Evolutionary conservation across 1,140 invertebrate genomes (phyloP), one percentile per base, ranked within the genome.

Genomic region (Cotesia vestalis): DNA sequence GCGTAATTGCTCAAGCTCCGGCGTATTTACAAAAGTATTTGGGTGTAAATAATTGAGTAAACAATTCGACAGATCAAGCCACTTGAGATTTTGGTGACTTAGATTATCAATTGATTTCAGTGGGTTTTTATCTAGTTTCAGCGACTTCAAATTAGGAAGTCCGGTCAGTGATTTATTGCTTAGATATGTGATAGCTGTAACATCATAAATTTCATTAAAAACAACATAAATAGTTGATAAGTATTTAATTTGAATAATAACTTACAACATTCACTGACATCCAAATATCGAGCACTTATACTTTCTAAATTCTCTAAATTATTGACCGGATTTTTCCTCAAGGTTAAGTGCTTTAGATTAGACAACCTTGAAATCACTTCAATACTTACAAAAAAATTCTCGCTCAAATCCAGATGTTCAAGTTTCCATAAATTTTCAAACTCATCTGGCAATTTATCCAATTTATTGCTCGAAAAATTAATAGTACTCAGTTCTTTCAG

Each of bases 11-110:
- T 81, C 76, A 27, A 86, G 74, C 60, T 76, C 77, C 34, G 84
- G 81, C 35, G 83, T 75, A 69, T 77, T 71, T 35, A 68, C 51
- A 53, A 86, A 83, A 5, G 81, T 79, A 63, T 82, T 73, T 14
- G 81, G 75, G 52, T 72, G 69, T 35, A 85, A 76, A 34, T 80
- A 78, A 73, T 81, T 81, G 40, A 86, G 70, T 64, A 74, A 63
- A 73, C 85, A 86, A 69, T 80, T 75, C 12, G 85, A 86, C 69
- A 85, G 70, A 73, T 86, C 84, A 27, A 86, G 73, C 74, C 74
- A 80, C 70, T 71, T 77, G 27, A 86, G 66, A 69, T 75, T 82
- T n/a, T 75, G 53, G 67, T 81, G 81, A 35, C 57, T 73, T 34
- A 82, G 76, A 53, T 78, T 75, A n/a, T 79, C 46, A 55, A 86